A percentile compares a stretch with the other conserved stretches of the same genome.
Conservation (phyloP, 2,888 invertebrate genomes). For the Apomyelois bistriatella region DNA sequence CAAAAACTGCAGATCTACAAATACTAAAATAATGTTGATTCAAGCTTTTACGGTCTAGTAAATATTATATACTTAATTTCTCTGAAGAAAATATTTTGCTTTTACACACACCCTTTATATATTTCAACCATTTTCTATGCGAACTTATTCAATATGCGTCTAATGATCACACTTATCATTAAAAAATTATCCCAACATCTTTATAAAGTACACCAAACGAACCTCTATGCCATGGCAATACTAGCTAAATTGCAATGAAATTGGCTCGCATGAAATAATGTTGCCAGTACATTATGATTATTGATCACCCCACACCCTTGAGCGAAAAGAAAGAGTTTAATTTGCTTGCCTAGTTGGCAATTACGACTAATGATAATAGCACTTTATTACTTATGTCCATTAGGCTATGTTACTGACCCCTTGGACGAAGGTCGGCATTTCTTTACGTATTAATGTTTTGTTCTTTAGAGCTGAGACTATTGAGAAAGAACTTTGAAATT, state of each 20-base stretch:
- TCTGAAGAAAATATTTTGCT: too few relatives aligned
- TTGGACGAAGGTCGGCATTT: constrained; percentile 18
- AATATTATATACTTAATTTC: too few relatives aligned
- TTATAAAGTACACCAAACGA: neutral
- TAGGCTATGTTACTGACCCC: constrained; percentile 37
- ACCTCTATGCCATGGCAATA: neutral
- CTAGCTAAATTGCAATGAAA: neutral
- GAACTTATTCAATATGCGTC: too few relatives aligned
- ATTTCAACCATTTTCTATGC: too few relatives aligned
- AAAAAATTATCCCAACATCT: too few relatives aligned
- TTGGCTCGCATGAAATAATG: constrained; percentile 10
- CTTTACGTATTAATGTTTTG: constrained; percentile 6
- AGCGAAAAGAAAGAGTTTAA: constrained; percentile 37
- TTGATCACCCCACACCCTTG: constrained; percentile 27
- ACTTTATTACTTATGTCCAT: constrained; percentile 57
- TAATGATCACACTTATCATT: too few relatives aligned
- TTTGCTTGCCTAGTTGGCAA: constrained; percentile 47
- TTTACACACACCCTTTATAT: too few relatives aligned
- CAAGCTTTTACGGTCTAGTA: too few relatives aligned
- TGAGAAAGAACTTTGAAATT: too few relatives aligned
- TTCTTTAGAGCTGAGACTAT: neutral
- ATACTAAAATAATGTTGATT: too few relatives aligned
- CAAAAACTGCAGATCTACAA: too few relatives aligned
- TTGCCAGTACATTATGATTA: constrained; percentile 21
- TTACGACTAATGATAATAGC: constrained; percentile 61